phyloP scores from a whole-genome alignment of 2,888 invertebrate species.

The Drosophila pegasa region DNA sequence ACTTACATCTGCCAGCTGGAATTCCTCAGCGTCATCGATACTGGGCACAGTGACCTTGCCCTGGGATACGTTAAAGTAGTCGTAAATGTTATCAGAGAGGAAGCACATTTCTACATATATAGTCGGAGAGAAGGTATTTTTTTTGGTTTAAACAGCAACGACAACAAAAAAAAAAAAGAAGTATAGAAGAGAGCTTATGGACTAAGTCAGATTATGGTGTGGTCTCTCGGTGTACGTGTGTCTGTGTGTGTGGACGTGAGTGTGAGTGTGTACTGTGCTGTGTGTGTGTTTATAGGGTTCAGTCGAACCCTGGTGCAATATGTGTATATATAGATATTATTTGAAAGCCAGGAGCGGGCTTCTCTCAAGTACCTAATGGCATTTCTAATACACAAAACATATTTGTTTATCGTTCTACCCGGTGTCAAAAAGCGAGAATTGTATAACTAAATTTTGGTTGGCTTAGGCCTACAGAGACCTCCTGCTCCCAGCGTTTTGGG shows the following conservation, averaged over 20 bases:
- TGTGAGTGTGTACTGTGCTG: conserved; percentile 25
- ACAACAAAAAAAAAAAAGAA: conserved; percentile 37
- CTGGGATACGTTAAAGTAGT: conserved; percentile 97
- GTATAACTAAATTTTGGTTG: conserved; percentile 34
- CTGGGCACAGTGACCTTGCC: conserved; percentile 98
- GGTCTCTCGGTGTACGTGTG: conserved; percentile 10
- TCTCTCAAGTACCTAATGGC: conserved; percentile 54
- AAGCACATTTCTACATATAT: conserved; percentile 89
- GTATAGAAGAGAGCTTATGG: conserved; percentile 34
- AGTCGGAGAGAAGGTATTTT: conserved; percentile 82
- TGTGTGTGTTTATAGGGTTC: neutral
- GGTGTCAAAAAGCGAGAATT: conserved; percentile 58
- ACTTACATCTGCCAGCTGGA: conserved; percentile 95
- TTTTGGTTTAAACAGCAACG: conserved; percentile 59
- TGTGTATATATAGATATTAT: conserved; percentile 19
- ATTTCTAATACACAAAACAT: conserved; percentile 49
- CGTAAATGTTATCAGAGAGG: conserved; percentile 94
- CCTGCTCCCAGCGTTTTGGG: conserved; percentile 82
- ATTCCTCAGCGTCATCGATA: conserved; percentile 98
- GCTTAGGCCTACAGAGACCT: conserved; percentile 68
- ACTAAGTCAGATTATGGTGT: conserved; percentile 42
- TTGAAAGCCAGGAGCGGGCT: conserved; percentile 83
- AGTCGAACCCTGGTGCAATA: conserved; percentile 21
- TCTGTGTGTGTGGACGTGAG: conserved; percentile 17
- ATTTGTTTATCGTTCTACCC: conserved; percentile 47